phyloP scores from a whole-genome alignment of 2,797 vertebrate genomes.

The Emys orbicularis region DNA sequence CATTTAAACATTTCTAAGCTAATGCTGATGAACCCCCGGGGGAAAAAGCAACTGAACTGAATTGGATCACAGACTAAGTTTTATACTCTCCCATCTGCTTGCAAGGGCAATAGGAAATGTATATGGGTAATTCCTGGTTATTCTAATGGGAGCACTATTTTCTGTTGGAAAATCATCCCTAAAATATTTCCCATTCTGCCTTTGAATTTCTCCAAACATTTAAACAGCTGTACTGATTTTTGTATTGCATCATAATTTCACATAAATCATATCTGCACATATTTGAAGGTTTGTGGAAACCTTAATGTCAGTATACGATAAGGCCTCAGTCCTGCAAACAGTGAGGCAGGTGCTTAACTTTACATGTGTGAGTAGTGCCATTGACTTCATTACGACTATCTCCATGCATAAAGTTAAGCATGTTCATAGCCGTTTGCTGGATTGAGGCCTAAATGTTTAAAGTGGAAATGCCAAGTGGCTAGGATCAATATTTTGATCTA shows the following conservation, averaged over 20 bases:
- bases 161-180: neutral
- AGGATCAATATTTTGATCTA: neutral
- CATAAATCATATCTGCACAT: accelerated
- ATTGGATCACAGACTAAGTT: neutral
- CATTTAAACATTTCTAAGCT: conserved; percentile 39
- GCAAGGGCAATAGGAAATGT: no score
- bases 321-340: accelerated
- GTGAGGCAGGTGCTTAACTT: neutral
- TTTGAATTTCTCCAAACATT: no score
- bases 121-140: neutral
- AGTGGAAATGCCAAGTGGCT: neutral
- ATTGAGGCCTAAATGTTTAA: neutral
- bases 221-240: neutral
- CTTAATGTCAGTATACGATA: accelerated
- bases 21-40: conserved; percentile 29
- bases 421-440: neutral
- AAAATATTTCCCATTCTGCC: no score
- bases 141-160: neutral
- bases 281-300: neutral
- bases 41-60: conserved; percentile 6
- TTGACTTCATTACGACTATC: neutral
- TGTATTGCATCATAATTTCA: accelerated
- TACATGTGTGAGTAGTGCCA: neutral
- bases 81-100: no score
- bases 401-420: neutral